A percentile compares a stretch with the other conserved stretches of the same genome.
These are phyloP conservation scores for Drosophila ambigua DNA, from an alignment of 1,140 invertebrate genomes.

Conservation along the genomic window DNA sequence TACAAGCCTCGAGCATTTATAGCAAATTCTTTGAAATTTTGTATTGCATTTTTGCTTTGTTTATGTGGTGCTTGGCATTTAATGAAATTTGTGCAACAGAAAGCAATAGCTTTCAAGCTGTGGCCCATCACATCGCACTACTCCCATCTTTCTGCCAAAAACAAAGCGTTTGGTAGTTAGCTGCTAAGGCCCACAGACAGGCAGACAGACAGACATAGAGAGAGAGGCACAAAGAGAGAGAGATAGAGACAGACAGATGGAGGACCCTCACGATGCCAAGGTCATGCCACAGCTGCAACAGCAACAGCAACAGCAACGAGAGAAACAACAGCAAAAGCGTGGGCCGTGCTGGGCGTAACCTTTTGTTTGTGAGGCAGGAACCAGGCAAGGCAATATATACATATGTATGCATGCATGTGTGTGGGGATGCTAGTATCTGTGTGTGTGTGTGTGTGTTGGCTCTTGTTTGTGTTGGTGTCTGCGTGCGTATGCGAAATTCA, in stretches of 20 bases:
- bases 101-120: background rate
- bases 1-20: no score
- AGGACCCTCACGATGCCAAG: slow-evolving; percentile 11
- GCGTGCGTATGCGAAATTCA: slow-evolving; percentile 61
- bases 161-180: slow-evolving; percentile 45
- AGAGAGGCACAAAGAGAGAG: slow-evolving; percentile 49
- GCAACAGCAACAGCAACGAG: slow-evolving; percentile 35
- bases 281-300: slow-evolving; percentile 8
- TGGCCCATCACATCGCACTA: slow-evolving; percentile 1
- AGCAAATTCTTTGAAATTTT: no score
- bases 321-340: slow-evolving; percentile 39
- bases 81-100: no score
- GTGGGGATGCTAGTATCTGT: background rate
- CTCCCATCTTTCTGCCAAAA: slow-evolving; percentile 22
- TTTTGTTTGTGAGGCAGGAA: slow-evolving; percentile 60
- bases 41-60: no score
- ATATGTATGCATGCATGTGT: slow-evolving; percentile 9
- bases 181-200: slow-evolving; percentile 41
- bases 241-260: slow-evolving; percentile 41
- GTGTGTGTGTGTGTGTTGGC: slow-evolving; percentile 7
- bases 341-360: slow-evolving; percentile 65
- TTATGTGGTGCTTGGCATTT: no score
- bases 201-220: slow-evolving; percentile 53
- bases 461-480: slow-evolving; percentile 10
- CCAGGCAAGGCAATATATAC: slow-evolving; percentile 4